These are phyloP conservation scores for Achatina immaculata DNA, from an alignment of 1,140 invertebrate genomes.

Conservation along the genomic window DNA sequence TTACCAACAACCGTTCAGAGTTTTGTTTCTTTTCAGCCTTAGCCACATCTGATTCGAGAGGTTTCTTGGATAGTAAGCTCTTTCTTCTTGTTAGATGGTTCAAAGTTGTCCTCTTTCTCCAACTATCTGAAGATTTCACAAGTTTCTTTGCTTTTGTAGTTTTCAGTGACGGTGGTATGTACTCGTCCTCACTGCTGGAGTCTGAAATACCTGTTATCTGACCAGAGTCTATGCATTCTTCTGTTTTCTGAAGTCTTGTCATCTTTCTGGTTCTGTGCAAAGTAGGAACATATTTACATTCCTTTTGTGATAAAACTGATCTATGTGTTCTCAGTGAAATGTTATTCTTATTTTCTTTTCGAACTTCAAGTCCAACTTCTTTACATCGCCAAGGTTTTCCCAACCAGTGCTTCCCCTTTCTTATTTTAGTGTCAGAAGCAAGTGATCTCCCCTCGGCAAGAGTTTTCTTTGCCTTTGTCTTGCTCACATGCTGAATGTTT, in stretches of 20 bases:
- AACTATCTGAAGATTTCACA: background rate
- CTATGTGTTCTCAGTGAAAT: background rate
- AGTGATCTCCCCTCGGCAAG: background rate
- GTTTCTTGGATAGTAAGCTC: background rate
- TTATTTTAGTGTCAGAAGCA: background rate
- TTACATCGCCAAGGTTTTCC: background rate
- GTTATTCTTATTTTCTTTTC: background rate
- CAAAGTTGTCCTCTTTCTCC: background rate
- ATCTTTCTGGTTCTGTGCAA: background rate
- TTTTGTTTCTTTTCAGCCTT: background rate
- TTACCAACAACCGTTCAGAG: background rate
- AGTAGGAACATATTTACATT: background rate
- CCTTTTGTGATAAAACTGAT: background rate
- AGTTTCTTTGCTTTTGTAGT: background rate
- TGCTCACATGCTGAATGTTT: background rate
- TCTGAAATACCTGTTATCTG: conserved; percentile 3
- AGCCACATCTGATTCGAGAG: background rate
- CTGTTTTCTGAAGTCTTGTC: background rate
- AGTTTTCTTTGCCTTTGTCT: background rate
- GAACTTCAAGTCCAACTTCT: background rate
- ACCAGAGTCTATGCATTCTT: background rate
- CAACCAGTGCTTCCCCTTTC: background rate
- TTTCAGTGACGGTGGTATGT: background rate
- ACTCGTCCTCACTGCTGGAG: conserved; percentile 6
- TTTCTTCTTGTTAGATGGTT: background rate